phyloP scores from a whole-genome alignment of 1,140 invertebrate species.

The Polypedilum pembai region DNA sequence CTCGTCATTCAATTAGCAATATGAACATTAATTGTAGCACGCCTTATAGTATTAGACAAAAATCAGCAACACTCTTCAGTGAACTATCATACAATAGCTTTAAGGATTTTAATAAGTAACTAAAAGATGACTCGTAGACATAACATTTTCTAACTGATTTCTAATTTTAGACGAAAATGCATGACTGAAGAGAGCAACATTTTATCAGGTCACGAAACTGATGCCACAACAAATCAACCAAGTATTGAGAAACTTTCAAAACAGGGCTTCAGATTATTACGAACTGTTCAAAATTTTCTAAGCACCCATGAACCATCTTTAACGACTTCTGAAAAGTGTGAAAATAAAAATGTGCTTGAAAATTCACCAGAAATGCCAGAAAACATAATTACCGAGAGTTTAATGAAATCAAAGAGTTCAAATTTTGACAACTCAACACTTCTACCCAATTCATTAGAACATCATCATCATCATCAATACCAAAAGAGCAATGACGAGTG shows the following conservation, averaged over 20 bases:
- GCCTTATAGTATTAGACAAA: neutral
- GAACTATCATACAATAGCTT: constrained; percentile 41
- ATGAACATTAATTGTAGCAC: constrained; percentile 37
- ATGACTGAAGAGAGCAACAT: constrained; percentile 21
- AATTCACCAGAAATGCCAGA: constrained; percentile 33
- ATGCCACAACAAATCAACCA: constrained; percentile 45
- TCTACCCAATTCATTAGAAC: neutral
- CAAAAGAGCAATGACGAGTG: too few species aligned
- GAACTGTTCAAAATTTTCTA: constrained; percentile 58
- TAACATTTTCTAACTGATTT: constrained; percentile 24
- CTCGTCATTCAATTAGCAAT: constrained; percentile 35
- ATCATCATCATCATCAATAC: too few species aligned
- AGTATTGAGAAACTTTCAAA: constrained; percentile 58
- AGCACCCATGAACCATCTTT: constrained; percentile 57
- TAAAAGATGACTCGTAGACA: too few species aligned
- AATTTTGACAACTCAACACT: neutral
- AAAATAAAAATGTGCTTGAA: constrained; percentile 32
- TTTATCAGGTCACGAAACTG: constrained; percentile 29
- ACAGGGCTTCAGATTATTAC: constrained; percentile 57
- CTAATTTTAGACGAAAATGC: constrained; percentile 36
- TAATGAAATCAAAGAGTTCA: constrained; percentile 3
- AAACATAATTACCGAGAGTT: too few species aligned
- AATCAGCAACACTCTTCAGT: neutral
- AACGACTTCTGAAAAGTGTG: constrained; percentile 33
- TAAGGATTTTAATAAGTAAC: constrained; percentile 47